These are phyloP conservation scores for Carlito syrichta DNA, from an alignment of 2,113 vertebrate species.

Conservation along the genomic window DNA sequence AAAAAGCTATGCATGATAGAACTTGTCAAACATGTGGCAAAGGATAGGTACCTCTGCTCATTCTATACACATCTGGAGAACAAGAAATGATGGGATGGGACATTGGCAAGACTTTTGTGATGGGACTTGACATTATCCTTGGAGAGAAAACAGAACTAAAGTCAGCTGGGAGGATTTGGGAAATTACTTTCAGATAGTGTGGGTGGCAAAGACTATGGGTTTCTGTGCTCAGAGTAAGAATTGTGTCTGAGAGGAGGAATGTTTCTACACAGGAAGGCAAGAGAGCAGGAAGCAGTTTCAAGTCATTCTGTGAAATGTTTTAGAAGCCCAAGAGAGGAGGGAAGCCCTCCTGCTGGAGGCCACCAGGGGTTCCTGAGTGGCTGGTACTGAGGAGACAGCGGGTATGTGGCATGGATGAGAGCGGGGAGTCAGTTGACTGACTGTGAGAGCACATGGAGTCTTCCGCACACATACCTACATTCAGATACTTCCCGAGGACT, in stretches of 20 bases:
- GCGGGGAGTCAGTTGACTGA: neutral
- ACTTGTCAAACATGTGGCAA: neutral
- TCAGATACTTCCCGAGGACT: conserved; percentile 44
- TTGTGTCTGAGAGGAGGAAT: neutral
- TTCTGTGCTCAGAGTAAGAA: neutral
- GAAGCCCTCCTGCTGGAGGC: neutral
- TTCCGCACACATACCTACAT: conserved; percentile 65
- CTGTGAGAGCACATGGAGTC: fast-evolving
- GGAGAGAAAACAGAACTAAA: neutral
- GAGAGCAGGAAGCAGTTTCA: neutral
- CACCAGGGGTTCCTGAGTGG: neutral
- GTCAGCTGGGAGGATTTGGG: neutral
- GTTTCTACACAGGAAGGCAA: neutral
- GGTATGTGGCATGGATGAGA: too few relatives aligned
- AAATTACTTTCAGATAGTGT: neutral
- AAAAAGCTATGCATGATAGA: neutral
- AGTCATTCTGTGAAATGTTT: neutral
- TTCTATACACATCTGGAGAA: neutral
- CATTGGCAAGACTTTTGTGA: neutral
- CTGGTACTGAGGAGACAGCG: neutral
- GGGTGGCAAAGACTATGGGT: neutral
- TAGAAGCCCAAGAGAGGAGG: neutral
- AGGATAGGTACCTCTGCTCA: neutral
- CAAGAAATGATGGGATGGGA: neutral
- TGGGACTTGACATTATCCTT: neutral